These are phyloP conservation scores for Alexandromys fortis DNA, from an alignment of 2,113 vertebrate species.

Conservation along the genomic window DNA sequence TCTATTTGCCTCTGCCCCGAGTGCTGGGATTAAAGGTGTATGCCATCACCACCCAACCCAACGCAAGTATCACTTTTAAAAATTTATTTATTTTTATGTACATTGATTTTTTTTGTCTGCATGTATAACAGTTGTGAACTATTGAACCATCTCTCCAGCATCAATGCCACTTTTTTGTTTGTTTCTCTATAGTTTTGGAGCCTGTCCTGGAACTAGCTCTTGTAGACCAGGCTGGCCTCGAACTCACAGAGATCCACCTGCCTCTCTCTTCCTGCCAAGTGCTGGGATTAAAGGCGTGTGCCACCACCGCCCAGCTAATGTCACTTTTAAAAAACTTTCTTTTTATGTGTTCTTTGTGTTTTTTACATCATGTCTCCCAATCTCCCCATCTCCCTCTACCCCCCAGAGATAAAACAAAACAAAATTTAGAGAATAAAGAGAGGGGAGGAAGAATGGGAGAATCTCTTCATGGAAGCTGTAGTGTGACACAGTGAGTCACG, in stretches of 20 bases:
- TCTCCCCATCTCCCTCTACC: too few species aligned
- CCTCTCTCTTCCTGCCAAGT: not conserved
- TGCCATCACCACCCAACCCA: not conserved
- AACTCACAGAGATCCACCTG: not conserved
- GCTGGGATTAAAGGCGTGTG: not conserved
- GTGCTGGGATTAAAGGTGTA: not conserved
- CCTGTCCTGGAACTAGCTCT: not conserved
- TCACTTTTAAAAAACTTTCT: not conserved
- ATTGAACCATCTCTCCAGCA: too few species aligned
- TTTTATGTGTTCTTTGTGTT: not conserved
- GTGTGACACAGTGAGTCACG: not conserved
- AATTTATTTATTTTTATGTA: not conserved
- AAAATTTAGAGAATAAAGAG: too few species aligned
- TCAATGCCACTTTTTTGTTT: not conserved
- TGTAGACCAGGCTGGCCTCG: not conserved
- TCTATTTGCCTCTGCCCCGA: not conserved
- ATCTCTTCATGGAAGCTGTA: not conserved
- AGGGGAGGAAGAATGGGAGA: not conserved
- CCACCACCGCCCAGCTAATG: not conserved
- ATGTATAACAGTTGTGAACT: too few species aligned
- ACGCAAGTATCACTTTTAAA: not conserved
- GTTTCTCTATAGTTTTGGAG: too few species aligned
- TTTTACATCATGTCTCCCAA: too few species aligned
- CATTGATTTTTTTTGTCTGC: too few species aligned
- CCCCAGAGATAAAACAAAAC: too few species aligned